phyloP scores from a whole-genome alignment of 1,140 invertebrate genomes.

The Panagrolaimus sp. region DNA sequence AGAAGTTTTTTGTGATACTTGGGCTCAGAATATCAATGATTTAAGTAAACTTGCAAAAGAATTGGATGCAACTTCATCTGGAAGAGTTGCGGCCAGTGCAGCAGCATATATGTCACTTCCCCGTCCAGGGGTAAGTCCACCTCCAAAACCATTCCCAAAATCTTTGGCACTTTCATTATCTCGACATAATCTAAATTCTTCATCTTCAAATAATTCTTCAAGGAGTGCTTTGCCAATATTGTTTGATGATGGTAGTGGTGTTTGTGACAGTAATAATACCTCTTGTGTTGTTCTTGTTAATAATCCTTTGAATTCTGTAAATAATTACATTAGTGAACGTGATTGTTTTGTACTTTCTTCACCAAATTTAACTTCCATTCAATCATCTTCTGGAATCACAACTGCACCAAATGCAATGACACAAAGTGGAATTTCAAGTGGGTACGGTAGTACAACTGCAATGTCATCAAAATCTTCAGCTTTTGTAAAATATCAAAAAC shows the following conservation, averaged over 20 bases:
- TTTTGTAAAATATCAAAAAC: not conserved
- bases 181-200: not conserved
- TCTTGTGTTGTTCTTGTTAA: too few species aligned
- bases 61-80: conserved; percentile 72
- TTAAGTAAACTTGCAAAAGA: conserved; percentile 73
- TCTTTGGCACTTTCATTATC: conserved; percentile 9
- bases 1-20: conserved; percentile 94
- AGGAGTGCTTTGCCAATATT: too few species aligned
- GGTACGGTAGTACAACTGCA: too few species aligned
- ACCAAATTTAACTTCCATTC: not conserved
- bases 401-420: conserved; percentile 4
- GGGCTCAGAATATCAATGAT: conserved; percentile 67
- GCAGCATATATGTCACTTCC: conserved; percentile 89
- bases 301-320: too few species aligned
- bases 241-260: not conserved
- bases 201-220: too few species aligned
- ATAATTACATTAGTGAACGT: too few species aligned
- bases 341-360: too few species aligned
- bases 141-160: not conserved
- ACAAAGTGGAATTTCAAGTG: not conserved
- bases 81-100: conserved; percentile 71
- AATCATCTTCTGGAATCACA: not conserved
- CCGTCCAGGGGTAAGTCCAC: conserved; percentile 75
- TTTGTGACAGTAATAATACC: not conserved
- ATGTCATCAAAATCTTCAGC: not conserved